These are phyloP conservation scores for Saiga tatarica DNA, from an alignment of 2,113 vertebrate genomes.

Conservation along the genomic window DNA sequence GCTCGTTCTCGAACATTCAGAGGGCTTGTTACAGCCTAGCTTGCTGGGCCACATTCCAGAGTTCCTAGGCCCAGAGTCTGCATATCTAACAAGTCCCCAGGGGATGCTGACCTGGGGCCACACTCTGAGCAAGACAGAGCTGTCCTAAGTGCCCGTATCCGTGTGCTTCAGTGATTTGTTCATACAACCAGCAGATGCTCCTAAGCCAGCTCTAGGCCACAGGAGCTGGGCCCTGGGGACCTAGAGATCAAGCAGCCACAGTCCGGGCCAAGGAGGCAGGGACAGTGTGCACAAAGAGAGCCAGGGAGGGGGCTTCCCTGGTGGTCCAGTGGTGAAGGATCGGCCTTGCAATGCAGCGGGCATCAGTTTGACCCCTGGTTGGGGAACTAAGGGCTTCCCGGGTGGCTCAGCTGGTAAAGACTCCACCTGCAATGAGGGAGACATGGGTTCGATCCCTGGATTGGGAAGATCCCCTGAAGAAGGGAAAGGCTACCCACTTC, in stretches of 20 bases:
- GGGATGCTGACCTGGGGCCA: background rate
- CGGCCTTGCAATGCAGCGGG: background rate
- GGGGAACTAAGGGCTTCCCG: background rate
- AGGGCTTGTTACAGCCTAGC: background rate
- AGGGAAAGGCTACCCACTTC: background rate
- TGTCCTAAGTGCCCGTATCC: background rate
- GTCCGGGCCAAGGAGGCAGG: background rate
- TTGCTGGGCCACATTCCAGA: background rate
- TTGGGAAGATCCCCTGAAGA: background rate
- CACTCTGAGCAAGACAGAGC: background rate
- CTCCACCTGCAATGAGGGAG: fast-evolving
- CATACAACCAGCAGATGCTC: background rate
- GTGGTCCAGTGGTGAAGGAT: background rate
- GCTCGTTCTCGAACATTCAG: background rate
- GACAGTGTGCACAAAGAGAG: background rate
- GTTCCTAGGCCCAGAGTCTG: background rate
- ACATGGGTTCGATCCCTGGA: background rate
- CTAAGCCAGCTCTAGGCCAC: background rate
- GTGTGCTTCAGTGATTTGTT: background rate
- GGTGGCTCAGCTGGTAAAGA: background rate
- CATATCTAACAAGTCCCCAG: background rate
- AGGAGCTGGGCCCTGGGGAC: background rate
- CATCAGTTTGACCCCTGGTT: background rate
- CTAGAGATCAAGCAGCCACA: background rate
- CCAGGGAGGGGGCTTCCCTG: background rate